These are phyloP conservation scores for Daboia siamensis DNA, from an alignment of 2,113 vertebrate genomes.

Conservation along the genomic window DNA sequence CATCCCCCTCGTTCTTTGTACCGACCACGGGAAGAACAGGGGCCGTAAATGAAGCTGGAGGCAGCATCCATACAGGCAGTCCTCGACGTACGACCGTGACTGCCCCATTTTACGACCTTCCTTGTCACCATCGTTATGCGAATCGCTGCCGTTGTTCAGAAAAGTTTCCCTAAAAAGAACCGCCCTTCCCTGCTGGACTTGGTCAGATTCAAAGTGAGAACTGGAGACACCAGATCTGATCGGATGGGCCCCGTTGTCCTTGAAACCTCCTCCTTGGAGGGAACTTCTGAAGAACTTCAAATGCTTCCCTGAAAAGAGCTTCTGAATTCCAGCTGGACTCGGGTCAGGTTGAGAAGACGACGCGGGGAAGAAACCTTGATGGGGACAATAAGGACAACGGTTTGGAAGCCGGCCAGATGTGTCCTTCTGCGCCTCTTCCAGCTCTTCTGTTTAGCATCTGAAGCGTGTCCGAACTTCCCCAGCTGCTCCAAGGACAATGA, in stretches of 20 bases:
- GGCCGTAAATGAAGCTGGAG: too few species aligned
- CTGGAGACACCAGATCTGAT: neutral
- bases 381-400: neutral
- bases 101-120: too few species aligned
- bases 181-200: neutral
- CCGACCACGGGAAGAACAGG: too few species aligned
- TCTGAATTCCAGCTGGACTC: neutral
- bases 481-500: neutral
- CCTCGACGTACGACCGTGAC: too few species aligned
- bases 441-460: neutral
- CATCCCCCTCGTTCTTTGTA: too few species aligned
- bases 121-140: too few species aligned
- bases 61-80: too few species aligned
- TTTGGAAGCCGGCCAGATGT: neutral
- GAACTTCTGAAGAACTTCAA: neutral
- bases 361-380: neutral
- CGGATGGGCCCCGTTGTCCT: neutral
- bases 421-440: too few species aligned
- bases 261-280: neutral
- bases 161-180: neutral
- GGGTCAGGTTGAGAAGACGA: neutral
- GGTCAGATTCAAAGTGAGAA: fast-evolving
- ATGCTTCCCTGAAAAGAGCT: neutral
- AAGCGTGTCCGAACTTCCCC: neutral
- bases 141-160: too few species aligned